These are phyloP conservation scores for Melangyna quadrimaculata DNA, from an alignment of 2,888 invertebrate species.

Conservation along the genomic window DNA sequence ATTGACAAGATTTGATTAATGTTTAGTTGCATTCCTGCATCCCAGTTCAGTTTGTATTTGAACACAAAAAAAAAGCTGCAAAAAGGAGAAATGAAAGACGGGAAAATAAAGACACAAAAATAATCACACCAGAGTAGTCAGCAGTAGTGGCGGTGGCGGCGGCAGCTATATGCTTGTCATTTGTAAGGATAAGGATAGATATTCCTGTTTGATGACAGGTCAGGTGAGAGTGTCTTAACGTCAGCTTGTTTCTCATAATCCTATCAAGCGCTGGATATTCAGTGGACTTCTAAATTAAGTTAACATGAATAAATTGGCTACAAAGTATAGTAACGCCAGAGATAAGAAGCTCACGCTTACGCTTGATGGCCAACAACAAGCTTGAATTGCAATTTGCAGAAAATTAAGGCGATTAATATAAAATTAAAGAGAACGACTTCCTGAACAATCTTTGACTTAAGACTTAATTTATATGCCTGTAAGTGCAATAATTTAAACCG, in stretches of 20 bases:
- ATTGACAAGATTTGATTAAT: slow-evolving; percentile 65
- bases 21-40: slow-evolving; percentile 35
- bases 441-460: neutral
- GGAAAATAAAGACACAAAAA: slow-evolving; percentile 6
- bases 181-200: slow-evolving; percentile 1
- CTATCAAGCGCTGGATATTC: slow-evolving; percentile 16
- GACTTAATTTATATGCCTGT: neutral
- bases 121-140: slow-evolving; percentile 6
- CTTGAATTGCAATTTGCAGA: neutral
- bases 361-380: slow-evolving; percentile 3
- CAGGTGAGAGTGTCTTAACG: slow-evolving; percentile 26
- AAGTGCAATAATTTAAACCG: too few relatives aligned
- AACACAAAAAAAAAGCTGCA: neutral
- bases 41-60: slow-evolving; percentile 20
- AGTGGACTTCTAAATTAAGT: slow-evolving; percentile 33
- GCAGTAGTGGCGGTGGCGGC: neutral
- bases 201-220: slow-evolving; percentile 38
- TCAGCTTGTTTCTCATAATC: slow-evolving; percentile 52
- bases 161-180: neutral
- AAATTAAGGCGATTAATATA: neutral
- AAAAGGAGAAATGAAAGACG: slow-evolving; percentile 39
- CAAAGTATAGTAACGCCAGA: slow-evolving; percentile 36
- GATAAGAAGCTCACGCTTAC: slow-evolving; percentile 39
- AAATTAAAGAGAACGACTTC: neutral
- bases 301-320: slow-evolving; percentile 47